Evolutionary conservation across 1,140 invertebrate species (phyloP), one percentile per base, ranked within the genome.

Genomic region (Drosophila hydei): DNA sequence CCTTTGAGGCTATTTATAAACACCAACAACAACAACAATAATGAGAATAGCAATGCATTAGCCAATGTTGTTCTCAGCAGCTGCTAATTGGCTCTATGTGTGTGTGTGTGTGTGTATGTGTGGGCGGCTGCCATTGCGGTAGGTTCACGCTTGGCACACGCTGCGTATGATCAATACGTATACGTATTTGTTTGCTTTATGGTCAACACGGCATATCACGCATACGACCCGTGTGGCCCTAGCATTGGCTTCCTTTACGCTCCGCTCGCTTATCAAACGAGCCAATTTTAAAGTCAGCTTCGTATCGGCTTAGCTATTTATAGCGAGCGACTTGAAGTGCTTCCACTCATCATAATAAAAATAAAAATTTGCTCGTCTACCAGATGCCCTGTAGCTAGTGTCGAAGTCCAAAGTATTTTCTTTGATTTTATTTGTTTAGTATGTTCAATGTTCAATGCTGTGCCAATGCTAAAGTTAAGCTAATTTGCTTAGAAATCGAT

Each of bases 141-240:
- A 87, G 81, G 81, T 87, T 87, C 81, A 65, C 38, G 14, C 36
- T 21, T 52, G 55, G 54, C 62, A 43, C 75, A 79, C 43, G 43
- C 72, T 42, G 72, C 80, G 80, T 79, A 76, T 85, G 83, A 70
- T 71, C 79, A 69, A 85, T 55, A 33, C 25, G 61, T 45, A 16
- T 48, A 23, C 63, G 7, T 5, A 19, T 33, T 33, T 11, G 9
- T 11, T 7, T 25, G 23, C 12, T 50, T 27, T 50, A 4, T 45
- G 5, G 27, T 9, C 27, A 18, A 30, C 12, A 21, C 25, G 1
- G 3, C 48, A 43, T 40, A 58, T 51, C 68, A 71, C 40, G 61
- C 51, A 71, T 65, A 65, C 68, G 68, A 8, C 25, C 14, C 51
- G 61, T 51, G 23, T 30, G 40, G 36, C 30, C 16, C n/a, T 54